A percentile compares a stretch with the other conserved stretches of the same genome.
These are phyloP conservation scores for Myrmecophaga tridactyla DNA, from an alignment of 2,113 vertebrate species.

Conservation along the genomic window DNA sequence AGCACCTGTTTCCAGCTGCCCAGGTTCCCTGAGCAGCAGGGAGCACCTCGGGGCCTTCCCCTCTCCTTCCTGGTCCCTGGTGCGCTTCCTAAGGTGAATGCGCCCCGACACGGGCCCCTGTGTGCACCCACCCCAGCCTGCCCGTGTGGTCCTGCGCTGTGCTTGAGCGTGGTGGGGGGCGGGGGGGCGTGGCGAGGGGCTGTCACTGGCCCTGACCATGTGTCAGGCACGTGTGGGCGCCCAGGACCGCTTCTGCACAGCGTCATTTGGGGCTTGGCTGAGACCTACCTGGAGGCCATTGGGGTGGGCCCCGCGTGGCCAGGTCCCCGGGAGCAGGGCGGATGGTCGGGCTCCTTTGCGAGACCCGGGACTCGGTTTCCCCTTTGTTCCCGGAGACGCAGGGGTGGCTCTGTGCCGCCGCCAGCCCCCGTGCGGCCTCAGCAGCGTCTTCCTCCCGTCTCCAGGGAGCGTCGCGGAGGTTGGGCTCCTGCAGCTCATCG, in stretches of 20 bases:
- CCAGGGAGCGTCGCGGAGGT: conserved; percentile 85
- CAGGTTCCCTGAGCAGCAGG: too few species aligned
- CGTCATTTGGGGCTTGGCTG: accelerated
- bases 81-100: not conserved
- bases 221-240: too few species aligned
- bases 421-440: not conserved
- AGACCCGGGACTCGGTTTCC: not conserved
- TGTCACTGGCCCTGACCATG: too few species aligned
- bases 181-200: too few species aligned
- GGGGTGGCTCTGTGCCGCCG: not conserved
- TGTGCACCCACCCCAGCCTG: too few species aligned
- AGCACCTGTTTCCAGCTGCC: too few species aligned
- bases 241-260: too few species aligned
- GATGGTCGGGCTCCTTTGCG: accelerated
- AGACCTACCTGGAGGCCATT: not conserved
- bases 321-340: not conserved
- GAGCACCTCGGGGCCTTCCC: not conserved
- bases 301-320: not conserved
- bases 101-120: too few species aligned
- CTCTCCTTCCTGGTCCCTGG: not conserved
- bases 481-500: conserved; percentile 91
- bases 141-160: too few species aligned
- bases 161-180: too few species aligned
- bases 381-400: not conserved
- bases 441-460: conserved; percentile 51